Evolutionary conservation across 2,113 vertebrate species (phyloP).

Genomic region (Xenopus laevis): DNA sequence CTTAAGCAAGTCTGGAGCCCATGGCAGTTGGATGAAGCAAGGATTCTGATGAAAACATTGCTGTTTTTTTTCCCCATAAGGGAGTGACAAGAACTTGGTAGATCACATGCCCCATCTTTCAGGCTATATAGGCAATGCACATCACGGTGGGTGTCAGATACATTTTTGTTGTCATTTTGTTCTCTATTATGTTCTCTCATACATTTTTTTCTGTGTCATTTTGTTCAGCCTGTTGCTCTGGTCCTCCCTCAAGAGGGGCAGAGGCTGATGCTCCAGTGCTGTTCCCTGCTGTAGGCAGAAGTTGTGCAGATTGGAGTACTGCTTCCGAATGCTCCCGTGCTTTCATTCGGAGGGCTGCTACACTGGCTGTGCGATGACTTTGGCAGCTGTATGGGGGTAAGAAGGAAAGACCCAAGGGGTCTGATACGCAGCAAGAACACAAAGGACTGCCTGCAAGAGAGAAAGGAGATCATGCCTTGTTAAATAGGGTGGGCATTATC

Average conservation of each 20-base stretch:
- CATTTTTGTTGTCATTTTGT: slow-evolving; percentile 46
- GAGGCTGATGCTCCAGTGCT: slow-evolving; percentile 67
- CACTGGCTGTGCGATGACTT: slow-evolving; percentile 93
- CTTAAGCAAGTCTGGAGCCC: neutral
- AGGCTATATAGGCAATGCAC: neutral
- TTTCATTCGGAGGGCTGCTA: slow-evolving; percentile 96
- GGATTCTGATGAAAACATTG: no score
- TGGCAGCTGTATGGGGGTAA: slow-evolving; percentile 94
- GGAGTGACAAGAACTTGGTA: neutral
- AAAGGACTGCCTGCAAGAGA: slow-evolving; percentile 77
- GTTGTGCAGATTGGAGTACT: slow-evolving; percentile 92
- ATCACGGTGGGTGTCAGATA: slow-evolving; percentile 54
- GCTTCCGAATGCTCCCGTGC: slow-evolving; percentile 96
- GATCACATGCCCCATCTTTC: neutral
- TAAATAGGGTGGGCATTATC: no score
- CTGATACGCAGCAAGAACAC: slow-evolving; percentile 95
- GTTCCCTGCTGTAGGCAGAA: slow-evolving; percentile 70
- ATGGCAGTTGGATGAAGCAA: no score
- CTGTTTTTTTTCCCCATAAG: no score
- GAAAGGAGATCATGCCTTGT: slow-evolving; percentile 21
- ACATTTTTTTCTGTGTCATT: slow-evolving; percentile 75
- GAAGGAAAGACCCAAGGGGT: slow-evolving; percentile 96
- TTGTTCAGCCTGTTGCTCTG: slow-evolving; percentile 79
- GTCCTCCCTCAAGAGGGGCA: slow-evolving; percentile 57
- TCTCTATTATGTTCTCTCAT: slow-evolving; percentile 51